Evolutionary conservation across 2,113 vertebrate genomes (phyloP).

Genomic region (Prionailurus viverrinus): DNA sequence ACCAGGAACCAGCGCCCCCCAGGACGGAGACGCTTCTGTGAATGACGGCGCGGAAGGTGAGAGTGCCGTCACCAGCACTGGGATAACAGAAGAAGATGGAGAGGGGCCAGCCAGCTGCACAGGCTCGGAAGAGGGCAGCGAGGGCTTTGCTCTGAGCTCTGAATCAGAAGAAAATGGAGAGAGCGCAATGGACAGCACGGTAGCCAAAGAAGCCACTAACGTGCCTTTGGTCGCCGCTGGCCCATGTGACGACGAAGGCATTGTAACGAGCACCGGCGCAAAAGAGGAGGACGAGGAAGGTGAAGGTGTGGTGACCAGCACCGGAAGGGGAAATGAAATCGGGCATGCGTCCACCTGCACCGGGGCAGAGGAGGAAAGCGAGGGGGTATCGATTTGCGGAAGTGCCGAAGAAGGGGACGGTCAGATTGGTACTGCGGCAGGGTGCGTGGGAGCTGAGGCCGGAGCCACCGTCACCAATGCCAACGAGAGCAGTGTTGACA

Average conservation of each 20-base stretch:
- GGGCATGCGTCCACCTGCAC: conserved; percentile 84
- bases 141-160: conserved; percentile 83
- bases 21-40: conserved; percentile 80
- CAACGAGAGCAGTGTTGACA: conserved; percentile 77
- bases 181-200: conserved; percentile 85
- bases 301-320: conserved; percentile 89
- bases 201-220: conserved; percentile 74
- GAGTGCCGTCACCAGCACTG: conserved; percentile 90
- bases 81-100: conserved; percentile 89
- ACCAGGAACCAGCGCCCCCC: conserved; percentile 70
- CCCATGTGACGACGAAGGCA: conserved; percentile 87
- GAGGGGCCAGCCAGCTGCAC: conserved; percentile 85
- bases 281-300: conserved; percentile 91
- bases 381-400: conserved; percentile 75
- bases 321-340: conserved; percentile 88
- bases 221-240: conserved; percentile 62
- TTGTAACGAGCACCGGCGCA: conserved; percentile 90
- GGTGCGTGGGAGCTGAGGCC: conserved; percentile 80
- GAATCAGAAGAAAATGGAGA: conserved; percentile 84
- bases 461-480: conserved; percentile 41
- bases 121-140: conserved; percentile 84
- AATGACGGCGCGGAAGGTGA: conserved; percentile 84
- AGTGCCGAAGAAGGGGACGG: conserved; percentile 79
- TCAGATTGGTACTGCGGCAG: conserved; percentile 72
- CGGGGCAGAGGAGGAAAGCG: conserved; percentile 79